These are phyloP conservation scores for Phymatocera aterrima DNA, from an alignment of 2,888 invertebrate genomes.

Conservation along the genomic window DNA sequence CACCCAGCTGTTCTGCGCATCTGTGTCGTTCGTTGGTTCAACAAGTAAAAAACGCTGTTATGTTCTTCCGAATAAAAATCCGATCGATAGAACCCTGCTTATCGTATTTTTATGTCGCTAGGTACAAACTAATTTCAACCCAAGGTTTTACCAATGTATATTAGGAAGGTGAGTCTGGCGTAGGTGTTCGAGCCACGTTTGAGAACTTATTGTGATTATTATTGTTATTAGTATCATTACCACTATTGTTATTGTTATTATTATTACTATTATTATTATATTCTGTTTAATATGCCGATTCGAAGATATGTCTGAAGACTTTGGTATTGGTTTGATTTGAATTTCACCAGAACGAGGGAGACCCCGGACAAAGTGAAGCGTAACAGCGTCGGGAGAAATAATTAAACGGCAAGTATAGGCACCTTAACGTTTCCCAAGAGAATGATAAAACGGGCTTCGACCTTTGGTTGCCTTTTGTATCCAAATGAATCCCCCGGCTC, in stretches of 20 bases:
- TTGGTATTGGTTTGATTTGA: slow-evolving; percentile 19
- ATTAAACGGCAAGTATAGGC: slow-evolving; percentile 31
- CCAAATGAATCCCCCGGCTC: slow-evolving; percentile 26
- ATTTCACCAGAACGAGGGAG: not conserved
- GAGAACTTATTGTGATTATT: not conserved
- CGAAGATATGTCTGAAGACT: not conserved
- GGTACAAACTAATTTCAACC: too few relatives aligned
- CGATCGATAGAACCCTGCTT: not conserved
- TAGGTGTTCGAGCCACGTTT: not conserved
- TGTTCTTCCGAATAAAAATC: not conserved
- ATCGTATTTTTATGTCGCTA: too few relatives aligned
- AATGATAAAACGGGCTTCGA: slow-evolving; percentile 33
- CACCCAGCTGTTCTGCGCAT: slow-evolving; percentile 7
- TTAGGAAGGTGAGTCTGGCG: too few relatives aligned
- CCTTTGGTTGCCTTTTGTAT: slow-evolving; percentile 34
- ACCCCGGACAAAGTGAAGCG: slow-evolving; percentile 24
- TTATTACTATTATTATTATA: not conserved
- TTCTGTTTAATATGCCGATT: not conserved
- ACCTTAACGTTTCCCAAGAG: slow-evolving; percentile 30
- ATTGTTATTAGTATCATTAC: too few relatives aligned
- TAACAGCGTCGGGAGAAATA: slow-evolving; percentile 36
- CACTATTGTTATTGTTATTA: too few relatives aligned
- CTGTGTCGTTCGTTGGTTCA: not conserved
- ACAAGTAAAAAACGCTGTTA: not conserved
- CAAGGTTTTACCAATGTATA: too few relatives aligned